These are phyloP conservation scores for Amazonetta brasiliensis DNA, from an alignment of 2,797 vertebrate species.

Conservation along the genomic window DNA sequence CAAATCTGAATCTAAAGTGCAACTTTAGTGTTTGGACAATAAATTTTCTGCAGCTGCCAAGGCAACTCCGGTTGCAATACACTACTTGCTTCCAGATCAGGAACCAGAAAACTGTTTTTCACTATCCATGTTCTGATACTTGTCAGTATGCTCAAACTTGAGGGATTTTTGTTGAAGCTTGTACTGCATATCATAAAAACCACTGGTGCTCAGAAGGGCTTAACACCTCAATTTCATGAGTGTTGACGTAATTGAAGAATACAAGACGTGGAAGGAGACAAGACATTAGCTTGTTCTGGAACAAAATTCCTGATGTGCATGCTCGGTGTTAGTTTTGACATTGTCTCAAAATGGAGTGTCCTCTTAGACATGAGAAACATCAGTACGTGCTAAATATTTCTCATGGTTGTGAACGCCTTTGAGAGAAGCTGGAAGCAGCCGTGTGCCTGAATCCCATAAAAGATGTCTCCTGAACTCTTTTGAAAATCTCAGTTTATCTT, in stretches of 20 bases:
- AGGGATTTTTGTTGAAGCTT: slow-evolving; percentile 34
- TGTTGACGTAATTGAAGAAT: neutral
- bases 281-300: neutral
- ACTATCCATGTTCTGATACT: slow-evolving; percentile 3
- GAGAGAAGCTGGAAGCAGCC: neutral
- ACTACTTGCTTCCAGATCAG: slow-evolving; percentile 23
- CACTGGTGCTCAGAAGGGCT: slow-evolving; percentile 2
- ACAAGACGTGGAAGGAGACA: neutral
- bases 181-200: slow-evolving; percentile 18
- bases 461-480: neutral
- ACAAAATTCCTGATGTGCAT: fast-evolving
- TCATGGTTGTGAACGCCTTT: neutral
- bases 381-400: neutral
- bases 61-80: neutral
- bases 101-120: slow-evolving; percentile 21
- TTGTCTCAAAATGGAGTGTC: neutral
- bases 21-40: neutral
- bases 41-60: neutral
- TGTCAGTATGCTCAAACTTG: neutral
- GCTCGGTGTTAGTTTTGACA: neutral
- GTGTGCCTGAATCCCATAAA: fast-evolving
- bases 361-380: neutral
- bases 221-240: slow-evolving; percentile 10
- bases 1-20: neutral
- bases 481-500: neutral